Conservation (phyloP, 2,888 invertebrate species). For the Gisinianus flammeolus region DNA sequence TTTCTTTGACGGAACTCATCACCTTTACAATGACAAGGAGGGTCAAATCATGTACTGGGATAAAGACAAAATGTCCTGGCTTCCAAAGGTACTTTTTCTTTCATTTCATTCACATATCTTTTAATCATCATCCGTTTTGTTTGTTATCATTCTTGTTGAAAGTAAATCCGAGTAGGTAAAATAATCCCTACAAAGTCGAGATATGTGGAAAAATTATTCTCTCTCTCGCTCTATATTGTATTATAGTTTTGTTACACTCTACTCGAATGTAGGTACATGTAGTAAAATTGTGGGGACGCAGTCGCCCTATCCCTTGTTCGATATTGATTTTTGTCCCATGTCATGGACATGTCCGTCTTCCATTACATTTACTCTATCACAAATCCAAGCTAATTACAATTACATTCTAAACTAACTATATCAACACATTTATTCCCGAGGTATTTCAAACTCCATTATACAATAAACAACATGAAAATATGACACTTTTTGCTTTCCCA, state of each 20-base stretch:
- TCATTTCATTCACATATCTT: not conserved
- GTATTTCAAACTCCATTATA: too few relatives aligned
- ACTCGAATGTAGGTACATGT: not conserved
- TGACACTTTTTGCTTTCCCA: too few relatives aligned
- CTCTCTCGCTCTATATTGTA: too few relatives aligned
- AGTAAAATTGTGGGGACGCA: constrained; percentile 11
- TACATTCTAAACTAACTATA: constrained; percentile 7
- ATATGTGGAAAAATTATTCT: too few relatives aligned
- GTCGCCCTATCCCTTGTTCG: constrained; percentile 30
- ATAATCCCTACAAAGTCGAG: too few relatives aligned
- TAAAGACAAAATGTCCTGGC: constrained; percentile 87
- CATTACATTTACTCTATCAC: constrained; percentile 18
- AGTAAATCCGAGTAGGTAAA: too few relatives aligned
- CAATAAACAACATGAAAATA: too few relatives aligned
- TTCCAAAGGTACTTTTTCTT: constrained; percentile 75
- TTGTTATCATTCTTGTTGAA: too few relatives aligned
- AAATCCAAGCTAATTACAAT: too few relatives aligned
- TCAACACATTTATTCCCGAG: too few relatives aligned
- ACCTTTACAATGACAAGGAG: constrained; percentile 76
- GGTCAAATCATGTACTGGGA: constrained; percentile 93
- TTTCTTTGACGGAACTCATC: constrained; percentile 80
- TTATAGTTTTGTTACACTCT: not conserved
- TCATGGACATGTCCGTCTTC: not conserved
- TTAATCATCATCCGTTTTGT: not conserved
- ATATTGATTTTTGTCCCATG: constrained; percentile 34